These are phyloP conservation scores for Chlorops oryzae DNA, from an alignment of 1,140 invertebrate genomes.

Conservation along the genomic window DNA sequence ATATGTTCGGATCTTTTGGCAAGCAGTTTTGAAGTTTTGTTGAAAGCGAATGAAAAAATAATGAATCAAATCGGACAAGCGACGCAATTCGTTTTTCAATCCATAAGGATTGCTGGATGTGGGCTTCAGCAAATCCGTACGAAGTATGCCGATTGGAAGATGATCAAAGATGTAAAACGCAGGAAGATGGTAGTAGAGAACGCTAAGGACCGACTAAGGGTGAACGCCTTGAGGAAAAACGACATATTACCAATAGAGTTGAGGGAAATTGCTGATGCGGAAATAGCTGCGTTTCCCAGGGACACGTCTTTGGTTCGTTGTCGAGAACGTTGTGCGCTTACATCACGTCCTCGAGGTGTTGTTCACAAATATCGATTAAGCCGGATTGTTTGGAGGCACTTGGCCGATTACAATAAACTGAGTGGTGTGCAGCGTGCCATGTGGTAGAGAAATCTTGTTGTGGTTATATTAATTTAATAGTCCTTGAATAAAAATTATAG, in stretches of 20 bases:
- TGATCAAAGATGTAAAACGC: conserved; percentile 77
- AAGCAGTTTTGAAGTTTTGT: too few species aligned
- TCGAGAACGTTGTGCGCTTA: conserved; percentile 70
- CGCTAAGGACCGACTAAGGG: conserved; percentile 63
- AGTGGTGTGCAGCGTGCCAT: conserved; percentile 81
- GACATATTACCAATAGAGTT: conserved; percentile 74
- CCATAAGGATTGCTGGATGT: conserved; percentile 37
- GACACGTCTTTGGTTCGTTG: conserved; percentile 62
- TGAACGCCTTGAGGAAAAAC: conserved; percentile 73
- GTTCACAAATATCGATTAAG: conserved; percentile 74
- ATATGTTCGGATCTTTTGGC: too few species aligned
- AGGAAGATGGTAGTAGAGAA: conserved; percentile 65
- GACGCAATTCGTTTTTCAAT: conserved; percentile 34
- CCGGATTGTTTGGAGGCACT: conserved; percentile 77
- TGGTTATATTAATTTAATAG: too few species aligned
- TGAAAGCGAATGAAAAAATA: too few species aligned
- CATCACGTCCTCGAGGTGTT: conserved; percentile 65
- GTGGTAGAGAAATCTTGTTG: too few species aligned
- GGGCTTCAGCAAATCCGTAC: conserved; percentile 61
- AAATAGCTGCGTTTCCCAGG: conserved; percentile 69
- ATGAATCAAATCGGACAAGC: too few species aligned
- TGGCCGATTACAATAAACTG: conserved; percentile 87
- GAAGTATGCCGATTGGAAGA: conserved; percentile 69
- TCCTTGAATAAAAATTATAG: too few species aligned
- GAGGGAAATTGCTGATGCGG: conserved; percentile 63